These are phyloP conservation scores for Pseudococcus viburni DNA, from an alignment of 2,888 invertebrate species.

Conservation along the genomic window DNA sequence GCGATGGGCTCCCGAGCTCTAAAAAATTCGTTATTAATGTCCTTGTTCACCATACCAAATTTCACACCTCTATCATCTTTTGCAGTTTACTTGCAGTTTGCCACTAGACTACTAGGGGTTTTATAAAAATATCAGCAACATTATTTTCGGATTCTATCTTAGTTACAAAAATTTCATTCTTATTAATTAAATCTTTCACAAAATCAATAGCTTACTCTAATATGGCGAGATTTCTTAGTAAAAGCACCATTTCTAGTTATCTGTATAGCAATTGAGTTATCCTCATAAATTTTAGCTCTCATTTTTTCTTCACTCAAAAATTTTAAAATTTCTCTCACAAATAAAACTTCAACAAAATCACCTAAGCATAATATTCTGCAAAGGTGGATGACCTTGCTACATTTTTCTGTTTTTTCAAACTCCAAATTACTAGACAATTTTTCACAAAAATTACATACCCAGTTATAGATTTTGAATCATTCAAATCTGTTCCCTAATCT, in stretches of 20 bases:
- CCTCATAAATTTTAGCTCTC: background rate
- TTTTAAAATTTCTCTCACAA: background rate
- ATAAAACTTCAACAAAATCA: background rate
- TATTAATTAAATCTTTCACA: background rate
- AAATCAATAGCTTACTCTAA: background rate
- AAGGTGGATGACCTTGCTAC: too few species aligned
- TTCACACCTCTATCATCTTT: too few species aligned
- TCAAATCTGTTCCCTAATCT: background rate
- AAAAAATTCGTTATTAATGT: too few species aligned
- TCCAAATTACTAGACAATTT: background rate
- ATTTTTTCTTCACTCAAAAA: background rate
- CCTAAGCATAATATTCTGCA: constrained; percentile 30
- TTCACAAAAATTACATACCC: background rate
- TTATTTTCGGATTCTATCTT: background rate
- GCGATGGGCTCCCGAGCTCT: too few species aligned
- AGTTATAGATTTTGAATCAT: constrained; percentile 1
- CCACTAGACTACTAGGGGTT: too few species aligned
- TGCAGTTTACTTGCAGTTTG: too few species aligned
- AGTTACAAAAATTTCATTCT: background rate
- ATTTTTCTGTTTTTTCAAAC: too few species aligned
- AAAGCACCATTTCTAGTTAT: background rate
- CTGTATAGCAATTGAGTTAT: background rate
- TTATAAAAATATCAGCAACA: constrained; percentile 24
- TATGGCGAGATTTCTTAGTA: constrained; percentile 4
- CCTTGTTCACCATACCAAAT: too few species aligned